These are phyloP conservation scores for Drosophila neoperkinsi DNA, from an alignment of 2,888 invertebrate species.

Conservation along the genomic window DNA sequence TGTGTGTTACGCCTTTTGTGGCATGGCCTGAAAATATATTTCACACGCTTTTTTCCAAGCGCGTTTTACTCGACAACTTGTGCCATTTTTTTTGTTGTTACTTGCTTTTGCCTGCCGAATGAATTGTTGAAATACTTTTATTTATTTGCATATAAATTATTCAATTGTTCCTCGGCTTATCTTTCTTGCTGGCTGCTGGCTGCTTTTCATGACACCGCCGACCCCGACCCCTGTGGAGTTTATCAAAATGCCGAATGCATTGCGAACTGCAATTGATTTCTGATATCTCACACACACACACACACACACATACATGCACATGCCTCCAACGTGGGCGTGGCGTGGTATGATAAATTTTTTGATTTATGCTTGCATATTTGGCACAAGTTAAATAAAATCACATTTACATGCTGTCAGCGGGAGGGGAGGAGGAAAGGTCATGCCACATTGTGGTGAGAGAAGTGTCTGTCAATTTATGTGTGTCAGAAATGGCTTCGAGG, in stretches of 20 bases:
- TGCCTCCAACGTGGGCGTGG: slow-evolving; percentile 49
- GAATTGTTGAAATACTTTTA: slow-evolving; percentile 72
- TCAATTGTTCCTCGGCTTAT: slow-evolving; percentile 72
- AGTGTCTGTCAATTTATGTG: slow-evolving; percentile 31
- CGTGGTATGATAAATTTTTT: slow-evolving; percentile 51
- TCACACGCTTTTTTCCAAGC: slow-evolving; percentile 55
- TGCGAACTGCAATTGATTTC: slow-evolving; percentile 70
- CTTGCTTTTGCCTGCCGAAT: slow-evolving; percentile 35
- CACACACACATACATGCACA: slow-evolving; percentile 11
- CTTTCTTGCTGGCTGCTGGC: slow-evolving; percentile 55
- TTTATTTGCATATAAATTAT: slow-evolving; percentile 80
- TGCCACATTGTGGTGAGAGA: not conserved
- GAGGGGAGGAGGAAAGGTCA: not conserved
- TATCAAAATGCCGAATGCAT: slow-evolving; percentile 69
- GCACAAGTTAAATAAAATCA: slow-evolving; percentile 54
- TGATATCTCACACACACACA: slow-evolving; percentile 30
- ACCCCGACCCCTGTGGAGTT: slow-evolving; percentile 49
- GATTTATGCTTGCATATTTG: slow-evolving; percentile 67
- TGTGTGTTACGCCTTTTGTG: slow-evolving; percentile 73
- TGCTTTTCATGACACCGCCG: slow-evolving; percentile 4
- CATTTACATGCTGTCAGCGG: slow-evolving; percentile 29
- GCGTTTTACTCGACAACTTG: slow-evolving; percentile 39
- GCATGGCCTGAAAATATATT: slow-evolving; percentile 67
- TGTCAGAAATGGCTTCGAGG: slow-evolving; percentile 11
- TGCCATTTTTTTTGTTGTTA: slow-evolving; percentile 25